These are phyloP conservation scores for Brassicogethes aeneus DNA, from an alignment of 2,888 invertebrate genomes.

Conservation along the genomic window DNA sequence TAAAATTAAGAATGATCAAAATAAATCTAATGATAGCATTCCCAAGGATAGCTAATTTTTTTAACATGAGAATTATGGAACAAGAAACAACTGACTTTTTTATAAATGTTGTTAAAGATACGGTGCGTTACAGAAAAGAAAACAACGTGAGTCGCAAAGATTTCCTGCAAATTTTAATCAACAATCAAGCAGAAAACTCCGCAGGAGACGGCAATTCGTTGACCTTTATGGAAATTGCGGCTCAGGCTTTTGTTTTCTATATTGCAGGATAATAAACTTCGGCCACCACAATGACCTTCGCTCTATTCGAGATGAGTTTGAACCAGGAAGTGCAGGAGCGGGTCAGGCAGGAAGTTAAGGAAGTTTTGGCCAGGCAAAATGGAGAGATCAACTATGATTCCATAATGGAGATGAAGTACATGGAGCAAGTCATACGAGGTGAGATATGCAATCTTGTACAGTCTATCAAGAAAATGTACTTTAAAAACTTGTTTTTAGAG, in stretches of 20 bases:
- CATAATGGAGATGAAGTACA: constrained; percentile 13
- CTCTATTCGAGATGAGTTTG: constrained; percentile 13
- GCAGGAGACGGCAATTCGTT: constrained; percentile 7
- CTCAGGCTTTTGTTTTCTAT: constrained; percentile 16
- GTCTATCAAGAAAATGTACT: too few relatives aligned
- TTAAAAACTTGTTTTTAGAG: too few relatives aligned
- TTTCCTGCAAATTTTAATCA: constrained; percentile 46
- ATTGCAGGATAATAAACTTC: constrained; percentile 17
- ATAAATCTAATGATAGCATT: background rate
- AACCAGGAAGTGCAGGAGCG: constrained; percentile 13
- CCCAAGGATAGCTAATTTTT: background rate
- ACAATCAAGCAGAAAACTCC: constrained; percentile 21
- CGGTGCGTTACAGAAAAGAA: constrained; percentile 40
- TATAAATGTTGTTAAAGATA: constrained; percentile 36
- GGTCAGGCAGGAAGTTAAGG: constrained; percentile 10
- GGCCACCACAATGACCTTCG: constrained; percentile 16
- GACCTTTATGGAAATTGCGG: constrained; percentile 12
- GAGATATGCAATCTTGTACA: background rate
- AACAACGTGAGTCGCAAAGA: constrained; percentile 43
- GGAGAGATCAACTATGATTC: constrained; percentile 14
- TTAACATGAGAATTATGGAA: constrained; percentile 3
- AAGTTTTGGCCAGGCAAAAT: constrained; percentile 9
- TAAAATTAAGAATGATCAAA: background rate
- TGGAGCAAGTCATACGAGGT: constrained; percentile 13
- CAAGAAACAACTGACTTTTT: constrained; percentile 38